Evolutionary conservation across 2,888 invertebrate species (phyloP).

Genomic region (Hipparchia sbordonii): DNA sequence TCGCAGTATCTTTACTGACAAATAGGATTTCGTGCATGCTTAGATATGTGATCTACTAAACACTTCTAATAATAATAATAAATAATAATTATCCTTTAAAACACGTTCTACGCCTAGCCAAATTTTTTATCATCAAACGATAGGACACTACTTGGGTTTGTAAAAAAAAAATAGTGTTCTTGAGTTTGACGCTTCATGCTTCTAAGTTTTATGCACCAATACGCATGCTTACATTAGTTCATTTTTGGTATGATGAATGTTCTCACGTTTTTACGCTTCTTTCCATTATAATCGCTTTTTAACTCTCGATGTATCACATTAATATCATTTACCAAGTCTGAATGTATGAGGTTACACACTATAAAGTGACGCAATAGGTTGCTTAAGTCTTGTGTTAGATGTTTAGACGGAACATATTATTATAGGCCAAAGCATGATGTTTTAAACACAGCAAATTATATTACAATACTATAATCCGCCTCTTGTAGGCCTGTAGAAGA

Average conservation of each 20-base stretch:
- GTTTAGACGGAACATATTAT: constrained; percentile 50
- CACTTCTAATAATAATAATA: not conserved
- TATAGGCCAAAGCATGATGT: constrained; percentile 68
- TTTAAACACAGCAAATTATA: constrained; percentile 53
- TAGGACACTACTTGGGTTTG: constrained; percentile 27
- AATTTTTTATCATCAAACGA: constrained; percentile 30
- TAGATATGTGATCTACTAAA: not conserved
- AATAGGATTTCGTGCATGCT: too few relatives aligned
- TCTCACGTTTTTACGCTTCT: constrained; percentile 30
- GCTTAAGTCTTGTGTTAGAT: constrained; percentile 62
- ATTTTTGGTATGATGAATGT: constrained; percentile 1
- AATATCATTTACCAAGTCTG: constrained; percentile 25
- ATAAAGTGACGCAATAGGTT: constrained; percentile 45
- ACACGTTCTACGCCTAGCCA: constrained; percentile 30
- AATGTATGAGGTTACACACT: constrained; percentile 26
- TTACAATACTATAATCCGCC: constrained; percentile 50
- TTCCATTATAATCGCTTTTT: constrained; percentile 36
- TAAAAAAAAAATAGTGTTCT: constrained; percentile 31
- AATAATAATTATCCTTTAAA: not conserved
- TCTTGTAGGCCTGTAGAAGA: constrained; percentile 50
- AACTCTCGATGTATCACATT: constrained; percentile 36
- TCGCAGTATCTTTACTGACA: not conserved
- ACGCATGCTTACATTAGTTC: constrained; percentile 41
- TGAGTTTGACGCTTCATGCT: constrained; percentile 41
- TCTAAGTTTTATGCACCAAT: constrained; percentile 39